Percentiles rank a stretch among this genome's conserved stretches.
Conservation (phyloP, 2,113 vertebrate genomes). For the Cryptotis parvus region DNA sequence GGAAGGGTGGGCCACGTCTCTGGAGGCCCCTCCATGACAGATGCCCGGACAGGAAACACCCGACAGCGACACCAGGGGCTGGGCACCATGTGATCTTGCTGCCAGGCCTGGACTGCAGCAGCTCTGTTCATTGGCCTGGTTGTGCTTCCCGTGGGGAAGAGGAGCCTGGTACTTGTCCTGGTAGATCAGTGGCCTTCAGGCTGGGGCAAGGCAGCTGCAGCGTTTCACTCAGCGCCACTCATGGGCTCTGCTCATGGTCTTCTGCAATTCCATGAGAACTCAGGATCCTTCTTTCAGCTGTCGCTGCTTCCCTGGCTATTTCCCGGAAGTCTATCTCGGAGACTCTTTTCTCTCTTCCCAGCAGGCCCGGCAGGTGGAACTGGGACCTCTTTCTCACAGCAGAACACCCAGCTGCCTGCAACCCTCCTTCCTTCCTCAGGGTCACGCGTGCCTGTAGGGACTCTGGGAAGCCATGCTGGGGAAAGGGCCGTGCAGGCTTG, state of each 20-base stretch:
- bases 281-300: background rate
- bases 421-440: background rate
- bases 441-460: fast-evolving
- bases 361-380: background rate
- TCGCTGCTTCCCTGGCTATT: background rate
- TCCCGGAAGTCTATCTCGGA: background rate
- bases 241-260: background rate
- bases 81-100: background rate
- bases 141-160: background rate
- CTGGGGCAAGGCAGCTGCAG: background rate
- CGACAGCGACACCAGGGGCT: background rate
- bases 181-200: background rate
- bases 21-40: background rate
- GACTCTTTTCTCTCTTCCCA: background rate
- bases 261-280: constrained; percentile 4
- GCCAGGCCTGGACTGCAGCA: background rate
- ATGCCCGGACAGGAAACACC: background rate
- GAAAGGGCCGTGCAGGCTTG: background rate
- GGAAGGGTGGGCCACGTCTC: background rate
- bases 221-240: background rate
- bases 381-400: background rate
- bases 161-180: background rate
- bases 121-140: too few species aligned
- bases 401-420: background rate
- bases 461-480: background rate